Conservation (phyloP, 2,113 vertebrate species). For the Onychorhynchus coronatus region DNA sequence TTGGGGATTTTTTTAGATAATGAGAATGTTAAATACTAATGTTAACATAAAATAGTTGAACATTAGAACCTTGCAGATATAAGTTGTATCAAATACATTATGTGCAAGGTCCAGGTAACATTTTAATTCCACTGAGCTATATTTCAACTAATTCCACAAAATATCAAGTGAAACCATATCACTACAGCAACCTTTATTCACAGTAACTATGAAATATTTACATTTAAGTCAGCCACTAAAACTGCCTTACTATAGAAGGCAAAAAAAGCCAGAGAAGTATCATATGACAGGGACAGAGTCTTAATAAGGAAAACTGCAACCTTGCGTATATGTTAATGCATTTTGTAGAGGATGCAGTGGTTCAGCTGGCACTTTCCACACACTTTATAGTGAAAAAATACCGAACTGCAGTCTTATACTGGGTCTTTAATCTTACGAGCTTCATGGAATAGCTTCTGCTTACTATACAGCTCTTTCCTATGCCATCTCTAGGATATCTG, state of each 20-base stretch:
- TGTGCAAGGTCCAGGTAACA: not conserved
- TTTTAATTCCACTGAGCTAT: not conserved
- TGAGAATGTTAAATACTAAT: not conserved
- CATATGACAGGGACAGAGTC: not conserved
- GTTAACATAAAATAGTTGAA: not conserved
- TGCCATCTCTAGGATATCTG: not conserved
- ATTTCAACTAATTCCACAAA: not conserved
- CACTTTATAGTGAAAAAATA: not conserved
- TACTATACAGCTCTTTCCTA: not conserved
- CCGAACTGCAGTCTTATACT: not conserved
- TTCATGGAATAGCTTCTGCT: not conserved
- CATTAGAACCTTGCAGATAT: not conserved
- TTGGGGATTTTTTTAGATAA: not conserved
- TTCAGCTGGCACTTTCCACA: not conserved
- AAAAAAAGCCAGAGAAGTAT: not conserved
- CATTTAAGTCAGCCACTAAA: not conserved
- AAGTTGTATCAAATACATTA: not conserved
- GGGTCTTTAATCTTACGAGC: not conserved
- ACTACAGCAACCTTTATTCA: not conserved
- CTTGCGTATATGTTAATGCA: not conserved
- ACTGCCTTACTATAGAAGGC: not conserved
- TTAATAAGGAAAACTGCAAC: not conserved
- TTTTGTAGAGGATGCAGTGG: not conserved
- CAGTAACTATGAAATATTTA: not conserved
- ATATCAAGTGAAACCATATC: not conserved